phyloP scores from a whole-genome alignment of 1,140 invertebrate species.

The Amyelois transitella region DNA sequence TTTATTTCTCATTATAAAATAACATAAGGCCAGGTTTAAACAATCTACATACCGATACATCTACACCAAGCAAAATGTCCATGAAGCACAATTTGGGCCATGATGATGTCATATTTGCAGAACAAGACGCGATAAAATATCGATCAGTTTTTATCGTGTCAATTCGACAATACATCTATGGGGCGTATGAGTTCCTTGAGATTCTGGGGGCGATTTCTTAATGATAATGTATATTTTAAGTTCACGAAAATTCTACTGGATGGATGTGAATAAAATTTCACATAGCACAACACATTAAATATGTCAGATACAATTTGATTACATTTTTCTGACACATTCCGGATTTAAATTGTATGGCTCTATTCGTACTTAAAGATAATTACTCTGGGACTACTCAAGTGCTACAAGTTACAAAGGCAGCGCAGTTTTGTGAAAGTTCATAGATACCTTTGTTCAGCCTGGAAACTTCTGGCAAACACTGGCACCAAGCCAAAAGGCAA shows the following conservation, averaged over 20 bases:
- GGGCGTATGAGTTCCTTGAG: neutral
- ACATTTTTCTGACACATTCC: neutral
- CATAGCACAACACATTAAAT: no score
- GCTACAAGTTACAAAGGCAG: constrained; percentile 21
- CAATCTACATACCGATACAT: no score
- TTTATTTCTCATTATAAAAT: no score
- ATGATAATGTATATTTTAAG: no score
- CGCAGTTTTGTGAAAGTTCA: constrained; percentile 25
- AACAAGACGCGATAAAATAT: neutral
- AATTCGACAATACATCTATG: neutral
- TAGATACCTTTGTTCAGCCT: constrained; percentile 24
- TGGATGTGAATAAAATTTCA: no score
- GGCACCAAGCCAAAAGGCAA: constrained; percentile 24
- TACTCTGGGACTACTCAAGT: neutral
- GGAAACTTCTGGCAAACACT: constrained; percentile 35
- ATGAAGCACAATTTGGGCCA: neutral
- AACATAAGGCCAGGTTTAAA: no score
- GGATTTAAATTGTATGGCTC: no score
- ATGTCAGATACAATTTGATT: neutral
- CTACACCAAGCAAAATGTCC: neutral
- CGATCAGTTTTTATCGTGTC: neutral
- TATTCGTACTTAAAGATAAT: neutral
- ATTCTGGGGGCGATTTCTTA: neutral
- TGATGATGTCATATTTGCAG: neutral
- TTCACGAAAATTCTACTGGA: no score